Evolutionary conservation across 2,113 vertebrate species (phyloP).

Genomic region (Pituophis catenifer): DNA sequence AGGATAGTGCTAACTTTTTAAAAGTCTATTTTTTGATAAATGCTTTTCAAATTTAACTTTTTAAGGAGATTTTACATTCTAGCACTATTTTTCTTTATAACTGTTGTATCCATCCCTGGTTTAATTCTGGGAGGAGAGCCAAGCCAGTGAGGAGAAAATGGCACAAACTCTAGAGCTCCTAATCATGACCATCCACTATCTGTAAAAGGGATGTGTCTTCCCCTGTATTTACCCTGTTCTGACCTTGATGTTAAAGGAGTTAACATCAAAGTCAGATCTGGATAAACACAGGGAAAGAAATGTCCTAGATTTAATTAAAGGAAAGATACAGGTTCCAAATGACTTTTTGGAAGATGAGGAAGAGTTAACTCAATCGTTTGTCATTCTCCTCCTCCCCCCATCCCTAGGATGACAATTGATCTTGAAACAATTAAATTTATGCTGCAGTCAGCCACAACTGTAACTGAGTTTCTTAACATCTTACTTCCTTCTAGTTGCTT

Average conservation of each 20-base stretch:
- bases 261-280: neutral
- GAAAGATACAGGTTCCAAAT: neutral
- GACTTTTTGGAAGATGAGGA: neutral
- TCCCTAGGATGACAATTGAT: neutral
- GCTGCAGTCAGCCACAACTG: neutral
- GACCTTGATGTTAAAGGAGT: neutral
- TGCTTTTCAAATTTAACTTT: neutral
- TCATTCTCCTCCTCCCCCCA: neutral
- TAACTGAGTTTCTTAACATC: neutral
- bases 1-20: neutral
- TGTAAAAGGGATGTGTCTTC: neutral
- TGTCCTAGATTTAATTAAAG: neutral
- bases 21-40: neutral
- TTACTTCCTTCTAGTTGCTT: neutral
- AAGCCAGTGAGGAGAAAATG: neutral
- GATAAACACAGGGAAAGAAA: neutral
- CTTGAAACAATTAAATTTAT: neutral
- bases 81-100: neutral
- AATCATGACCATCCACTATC: neutral
- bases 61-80: neutral
- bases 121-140: neutral
- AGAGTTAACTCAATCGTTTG: neutral
- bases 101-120: neutral
- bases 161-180: neutral
- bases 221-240: neutral